Percentiles rank a stretch among this genome's conserved stretches.
Evolutionary conservation across 1,140 invertebrate genomes (phyloP).

Genomic region (Phocides pigmalion): DNA sequence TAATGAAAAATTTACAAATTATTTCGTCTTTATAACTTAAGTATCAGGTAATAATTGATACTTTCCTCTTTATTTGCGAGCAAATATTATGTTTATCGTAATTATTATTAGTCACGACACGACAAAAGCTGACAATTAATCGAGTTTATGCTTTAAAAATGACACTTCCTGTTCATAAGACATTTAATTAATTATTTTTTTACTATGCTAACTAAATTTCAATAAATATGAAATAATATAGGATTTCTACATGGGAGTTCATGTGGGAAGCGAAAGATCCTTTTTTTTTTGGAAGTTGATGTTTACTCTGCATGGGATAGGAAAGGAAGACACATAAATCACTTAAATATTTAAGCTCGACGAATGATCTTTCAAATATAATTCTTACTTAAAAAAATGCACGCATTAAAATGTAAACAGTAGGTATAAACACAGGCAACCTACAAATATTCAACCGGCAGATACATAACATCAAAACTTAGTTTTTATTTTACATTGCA

Average conservation of each 20-base stretch:
- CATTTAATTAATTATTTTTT: neutral
- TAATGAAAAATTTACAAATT: constrained; percentile 2
- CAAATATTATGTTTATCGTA: neutral
- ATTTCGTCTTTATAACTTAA: neutral
- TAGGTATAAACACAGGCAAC: neutral
- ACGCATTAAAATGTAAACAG: neutral
- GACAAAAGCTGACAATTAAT: constrained; percentile 16
- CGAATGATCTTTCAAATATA: constrained; percentile 52
- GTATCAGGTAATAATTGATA: too few relatives aligned
- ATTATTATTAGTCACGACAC: constrained; percentile 1
- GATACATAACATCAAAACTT: neutral
- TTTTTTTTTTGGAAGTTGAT: neutral
- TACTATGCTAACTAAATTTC: neutral
- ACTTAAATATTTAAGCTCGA: constrained; percentile 76
- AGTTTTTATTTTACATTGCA: neutral
- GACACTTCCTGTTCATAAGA: constrained; percentile 1
- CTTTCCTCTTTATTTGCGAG: neutral
- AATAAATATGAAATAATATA: too few relatives aligned
- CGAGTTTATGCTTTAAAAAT: neutral
- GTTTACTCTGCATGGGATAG: neutral
- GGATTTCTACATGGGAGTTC: neutral
- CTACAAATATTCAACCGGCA: neutral
- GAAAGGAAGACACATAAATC: constrained; percentile 46
- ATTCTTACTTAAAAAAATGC: neutral
- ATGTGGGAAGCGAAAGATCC: neutral